phyloP scores from a whole-genome alignment of 2,888 invertebrate genomes.

The Tipula confusa region DNA sequence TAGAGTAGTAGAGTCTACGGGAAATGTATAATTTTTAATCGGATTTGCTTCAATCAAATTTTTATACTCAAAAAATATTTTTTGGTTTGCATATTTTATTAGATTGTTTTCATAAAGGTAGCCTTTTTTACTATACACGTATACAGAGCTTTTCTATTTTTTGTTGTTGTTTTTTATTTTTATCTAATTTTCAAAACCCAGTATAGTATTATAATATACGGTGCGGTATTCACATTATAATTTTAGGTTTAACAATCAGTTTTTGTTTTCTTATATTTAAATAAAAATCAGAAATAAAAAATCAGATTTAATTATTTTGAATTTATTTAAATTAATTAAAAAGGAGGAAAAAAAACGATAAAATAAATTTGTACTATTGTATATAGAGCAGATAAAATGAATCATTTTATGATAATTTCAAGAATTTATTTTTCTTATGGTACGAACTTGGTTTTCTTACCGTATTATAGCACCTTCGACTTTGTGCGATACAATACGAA shows the following conservation, averaged over 20 bases:
- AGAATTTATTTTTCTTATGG: not conserved
- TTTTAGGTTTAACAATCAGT: not conserved
- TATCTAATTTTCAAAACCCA: not conserved
- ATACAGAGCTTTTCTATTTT: not conserved
- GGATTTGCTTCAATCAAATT: constrained; percentile 20
- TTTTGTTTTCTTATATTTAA: not conserved
- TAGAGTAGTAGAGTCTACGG: not conserved
- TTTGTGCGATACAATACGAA: not conserved
- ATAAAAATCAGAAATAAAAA: not conserved
- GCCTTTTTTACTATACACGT: not conserved
- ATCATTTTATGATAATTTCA: not conserved
- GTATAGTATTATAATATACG: not conserved
- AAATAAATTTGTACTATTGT: not conserved
- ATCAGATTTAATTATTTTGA: not conserved
- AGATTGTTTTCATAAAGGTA: not conserved
- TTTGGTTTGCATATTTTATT: not conserved
- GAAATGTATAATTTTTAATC: constrained; percentile 25
- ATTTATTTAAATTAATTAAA: not conserved
- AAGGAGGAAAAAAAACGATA: too few relatives aligned
- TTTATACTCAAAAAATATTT: not conserved
- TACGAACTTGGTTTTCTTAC: not conserved
- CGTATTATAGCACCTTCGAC: not conserved
- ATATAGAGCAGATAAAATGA: not conserved
- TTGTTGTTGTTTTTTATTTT: not conserved
- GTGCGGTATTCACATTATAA: not conserved